A percentile compares a stretch with the other conserved stretches of the same genome.
These are phyloP conservation scores for Capitella teleta DNA, from an alignment of 1,140 invertebrate species.

Conservation along the genomic window DNA sequence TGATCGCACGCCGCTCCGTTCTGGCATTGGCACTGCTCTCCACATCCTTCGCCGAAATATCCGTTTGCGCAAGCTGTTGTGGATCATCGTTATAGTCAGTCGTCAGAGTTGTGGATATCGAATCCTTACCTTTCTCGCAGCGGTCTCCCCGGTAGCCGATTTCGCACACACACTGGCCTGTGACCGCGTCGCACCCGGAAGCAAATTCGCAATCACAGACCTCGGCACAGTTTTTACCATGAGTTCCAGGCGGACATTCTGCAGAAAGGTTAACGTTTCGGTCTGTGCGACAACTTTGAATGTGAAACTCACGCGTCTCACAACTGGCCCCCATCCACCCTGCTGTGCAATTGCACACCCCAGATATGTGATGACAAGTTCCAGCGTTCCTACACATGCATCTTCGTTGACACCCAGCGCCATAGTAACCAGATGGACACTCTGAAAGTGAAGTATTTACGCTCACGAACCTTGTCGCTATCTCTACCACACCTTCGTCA, in stretches of 20 bases:
- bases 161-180: conserved; percentile 46
- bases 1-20: conserved; percentile 31
- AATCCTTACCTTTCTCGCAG: conserved; percentile 38
- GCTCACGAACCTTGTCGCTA: too few relatives aligned
- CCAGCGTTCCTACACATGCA: conserved; percentile 77
- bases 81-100: neutral
- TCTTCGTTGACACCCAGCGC: conserved; percentile 58
- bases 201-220: conserved; percentile 68
- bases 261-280: neutral
- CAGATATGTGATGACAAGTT: conserved; percentile 69
- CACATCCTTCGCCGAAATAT: conserved; percentile 35
- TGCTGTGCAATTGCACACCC: conserved; percentile 65
- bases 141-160: conserved; percentile 41
- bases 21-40: conserved; percentile 28
- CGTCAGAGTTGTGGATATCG: conserved; percentile 1
- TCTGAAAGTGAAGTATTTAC: conserved; percentile 9
- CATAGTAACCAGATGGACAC: conserved; percentile 66
- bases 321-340: conserved; percentile 72
- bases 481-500: conserved; percentile 50
- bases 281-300: neutral
- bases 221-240: conserved; percentile 68
- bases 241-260: conserved; percentile 56
- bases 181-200: conserved; percentile 69
- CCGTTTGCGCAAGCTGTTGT: conserved; percentile 36
- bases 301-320: conserved; percentile 18